These are phyloP conservation scores for Synergus laeviventris DNA, from an alignment of 2,888 invertebrate genomes.

Conservation along the genomic window DNA sequence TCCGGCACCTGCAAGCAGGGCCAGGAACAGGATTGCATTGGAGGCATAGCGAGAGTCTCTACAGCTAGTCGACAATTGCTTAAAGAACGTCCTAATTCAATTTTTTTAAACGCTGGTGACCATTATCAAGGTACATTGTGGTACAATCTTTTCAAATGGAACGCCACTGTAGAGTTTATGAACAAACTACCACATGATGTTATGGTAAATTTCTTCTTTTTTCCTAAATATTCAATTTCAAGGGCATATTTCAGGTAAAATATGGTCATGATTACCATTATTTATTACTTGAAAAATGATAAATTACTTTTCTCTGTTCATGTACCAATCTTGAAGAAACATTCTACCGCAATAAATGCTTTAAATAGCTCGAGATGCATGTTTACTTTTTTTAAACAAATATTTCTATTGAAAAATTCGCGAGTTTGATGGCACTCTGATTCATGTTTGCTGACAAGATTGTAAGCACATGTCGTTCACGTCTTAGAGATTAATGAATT, in stretches of 20 bases:
- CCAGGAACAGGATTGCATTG: constrained; percentile 79
- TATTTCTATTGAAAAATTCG: neutral
- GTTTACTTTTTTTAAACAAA: too few species aligned
- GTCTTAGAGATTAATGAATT: neutral
- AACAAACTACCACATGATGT: constrained; percentile 87
- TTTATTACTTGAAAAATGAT: too few species aligned
- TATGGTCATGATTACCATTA: neutral
- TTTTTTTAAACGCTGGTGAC: constrained; percentile 90
- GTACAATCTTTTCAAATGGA: constrained; percentile 87
- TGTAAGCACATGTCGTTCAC: neutral
- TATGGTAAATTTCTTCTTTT: constrained; percentile 79
- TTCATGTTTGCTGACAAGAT: neutral
- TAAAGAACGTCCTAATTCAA: constrained; percentile 78
- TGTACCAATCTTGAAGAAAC: too few species aligned
- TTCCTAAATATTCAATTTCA: neutral
- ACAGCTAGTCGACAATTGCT: constrained; percentile 75
- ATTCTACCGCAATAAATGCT: too few species aligned
- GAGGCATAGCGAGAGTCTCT: constrained; percentile 83
- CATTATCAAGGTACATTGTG: constrained; percentile 92
- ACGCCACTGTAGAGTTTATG: constrained; percentile 85
- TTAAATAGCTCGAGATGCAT: too few species aligned
- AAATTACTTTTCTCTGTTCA: too few species aligned
- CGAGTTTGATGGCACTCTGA: neutral
- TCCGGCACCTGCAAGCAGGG: constrained; percentile 78
- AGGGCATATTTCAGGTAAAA: neutral